Percentiles rank a stretch among this genome's conserved stretches.
Conservation (phyloP, 2,888 invertebrate genomes). For the Parnassius orleans region DNA sequence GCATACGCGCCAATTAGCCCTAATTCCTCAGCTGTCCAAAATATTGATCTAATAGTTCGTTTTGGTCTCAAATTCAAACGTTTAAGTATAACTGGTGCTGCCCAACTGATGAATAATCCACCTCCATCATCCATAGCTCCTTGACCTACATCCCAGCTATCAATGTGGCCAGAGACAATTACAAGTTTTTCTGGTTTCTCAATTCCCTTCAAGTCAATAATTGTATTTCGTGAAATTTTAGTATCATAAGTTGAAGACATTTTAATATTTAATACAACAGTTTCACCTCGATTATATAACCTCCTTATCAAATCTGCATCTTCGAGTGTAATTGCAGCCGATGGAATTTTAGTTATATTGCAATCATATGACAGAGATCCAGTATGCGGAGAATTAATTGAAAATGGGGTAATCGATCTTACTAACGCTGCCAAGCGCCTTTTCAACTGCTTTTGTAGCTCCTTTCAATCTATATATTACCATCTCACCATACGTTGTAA, state of each 20-base stretch:
- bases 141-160: slow-evolving; percentile 93
- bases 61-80: slow-evolving; percentile 83
- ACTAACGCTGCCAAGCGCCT: slow-evolving; percentile 89
- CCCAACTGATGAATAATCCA: slow-evolving; percentile 90
- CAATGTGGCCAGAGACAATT: slow-evolving; percentile 90
- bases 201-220: slow-evolving; percentile 84
- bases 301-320: slow-evolving; percentile 88
- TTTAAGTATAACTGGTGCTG: slow-evolving; percentile 84
- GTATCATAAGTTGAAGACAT: slow-evolving; percentile 83
- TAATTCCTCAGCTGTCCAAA: slow-evolving; percentile 91
- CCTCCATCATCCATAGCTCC: slow-evolving; percentile 95
- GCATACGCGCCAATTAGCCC: slow-evolving; percentile 84
- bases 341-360: slow-evolving; percentile 84
- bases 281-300: slow-evolving; percentile 79
- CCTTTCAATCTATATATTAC: slow-evolving; percentile 84
- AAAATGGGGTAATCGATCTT: slow-evolving; percentile 88
- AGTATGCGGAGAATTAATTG: slow-evolving; percentile 89
- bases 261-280: slow-evolving; percentile 75
- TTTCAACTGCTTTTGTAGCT: slow-evolving; percentile 85
- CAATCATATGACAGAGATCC: slow-evolving; percentile 84
- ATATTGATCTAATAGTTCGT: slow-evolving; percentile 86
- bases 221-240: slow-evolving; percentile 85
- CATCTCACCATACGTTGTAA: slow-evolving; percentile 83
- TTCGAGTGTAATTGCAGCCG: slow-evolving; percentile 88
- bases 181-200: slow-evolving; percentile 77